These are phyloP conservation scores for Elysia chlorotica DNA, from an alignment of 1,140 invertebrate genomes.

Conservation along the genomic window DNA sequence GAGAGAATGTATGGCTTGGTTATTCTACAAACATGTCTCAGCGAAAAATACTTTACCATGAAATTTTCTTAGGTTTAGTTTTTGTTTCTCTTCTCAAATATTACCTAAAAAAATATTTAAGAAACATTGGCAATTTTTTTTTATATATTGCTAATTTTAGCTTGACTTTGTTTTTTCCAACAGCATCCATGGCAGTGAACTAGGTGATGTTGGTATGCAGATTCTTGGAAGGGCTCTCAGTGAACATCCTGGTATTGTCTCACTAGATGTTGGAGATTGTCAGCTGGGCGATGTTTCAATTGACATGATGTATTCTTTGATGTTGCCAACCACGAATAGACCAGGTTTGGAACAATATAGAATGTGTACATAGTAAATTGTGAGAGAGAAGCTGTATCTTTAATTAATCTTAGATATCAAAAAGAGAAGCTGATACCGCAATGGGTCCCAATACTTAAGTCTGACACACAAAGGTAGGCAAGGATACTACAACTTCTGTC, in stretches of 20 bases:
- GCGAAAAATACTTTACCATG: not conserved
- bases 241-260: slow-evolving; percentile 40
- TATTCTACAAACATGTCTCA: not conserved
- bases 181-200: slow-evolving; percentile 48
- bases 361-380: too few relatives aligned
- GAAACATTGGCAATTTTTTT: not conserved
- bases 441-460: too few relatives aligned
- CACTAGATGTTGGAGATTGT: slow-evolving; percentile 52
- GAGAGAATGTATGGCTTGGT: not conserved
- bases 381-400: too few relatives aligned
- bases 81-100: not conserved
- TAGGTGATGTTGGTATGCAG: slow-evolving; percentile 44
- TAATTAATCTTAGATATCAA: too few relatives aligned
- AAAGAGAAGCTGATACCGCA: too few relatives aligned
- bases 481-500: too few relatives aligned
- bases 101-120: not conserved
- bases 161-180: not conserved
- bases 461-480: too few relatives aligned
- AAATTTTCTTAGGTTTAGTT: not conserved
- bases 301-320: slow-evolving; percentile 35
- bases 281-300: slow-evolving; percentile 43
- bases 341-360: too few relatives aligned
- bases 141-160: not conserved
- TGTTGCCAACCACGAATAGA: slow-evolving; percentile 39
- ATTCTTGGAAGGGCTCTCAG: slow-evolving; percentile 33